Evolutionary conservation across 2,113 vertebrate genomes (phyloP), one percentile per base, ranked within the genome.

Genomic region (Eleginops maclovinus): DNA sequence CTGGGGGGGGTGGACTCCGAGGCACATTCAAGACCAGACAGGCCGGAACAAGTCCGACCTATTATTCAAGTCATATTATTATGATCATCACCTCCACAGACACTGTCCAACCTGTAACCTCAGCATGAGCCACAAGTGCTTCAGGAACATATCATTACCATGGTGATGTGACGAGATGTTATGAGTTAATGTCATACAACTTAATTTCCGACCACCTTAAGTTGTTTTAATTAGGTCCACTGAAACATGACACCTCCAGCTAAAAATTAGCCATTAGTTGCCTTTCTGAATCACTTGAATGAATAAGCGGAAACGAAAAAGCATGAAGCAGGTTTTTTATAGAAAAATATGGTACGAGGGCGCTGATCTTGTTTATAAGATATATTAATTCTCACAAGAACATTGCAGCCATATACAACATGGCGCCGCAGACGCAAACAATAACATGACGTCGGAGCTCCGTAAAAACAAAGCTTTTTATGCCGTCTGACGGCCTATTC

Each of bases 21-120:
- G 87, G 90, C 87, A 90, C 84, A 89, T 77, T 89, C 83, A 85
- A 86, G 86, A 91, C 77, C 75, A 89, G 87, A 90, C 90, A 91
- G 86, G 87, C 91, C 50, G 74, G 79, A 91, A 93, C 87, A 61
- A 76, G 85, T 72, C 71, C 79, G 86, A 81, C 74, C 79, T 89
- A 86, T 92, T 90, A 88, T 75, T 79, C 61, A 58, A 76, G 66
- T 78, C 70, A 75, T 75, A 86, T 90, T 83, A 90, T 86, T 79
- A 84, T 84, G 26, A 87, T 81, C 78, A 78, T 59, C 74, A 80
- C 85, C 88, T 91, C 79, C 49, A 64, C 87, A 83, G 87, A 88
- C 76, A 70, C 49, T 68, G 65, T 85, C 61, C 77, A 88, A 86
- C 88, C 79, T 86, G 86, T 87, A 83, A 84, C 63, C 75, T 79